Conservation (phyloP, 2,113 vertebrate species). For the Zosterops pallidus region DNA sequence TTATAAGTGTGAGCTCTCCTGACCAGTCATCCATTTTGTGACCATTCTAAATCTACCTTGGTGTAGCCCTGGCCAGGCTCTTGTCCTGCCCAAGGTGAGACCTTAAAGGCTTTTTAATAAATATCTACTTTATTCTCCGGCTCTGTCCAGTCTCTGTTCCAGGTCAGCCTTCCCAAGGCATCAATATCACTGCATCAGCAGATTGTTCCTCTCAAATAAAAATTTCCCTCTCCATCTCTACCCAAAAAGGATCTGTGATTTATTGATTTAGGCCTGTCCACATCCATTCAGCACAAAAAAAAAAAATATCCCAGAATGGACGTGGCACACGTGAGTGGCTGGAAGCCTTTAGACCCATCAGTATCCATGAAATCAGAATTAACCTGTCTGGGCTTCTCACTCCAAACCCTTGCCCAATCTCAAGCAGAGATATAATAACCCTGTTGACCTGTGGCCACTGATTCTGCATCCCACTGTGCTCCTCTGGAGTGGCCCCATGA, state of each 20-base stretch:
- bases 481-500: conserved; percentile 11
- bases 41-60: neutral
- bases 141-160: neutral
- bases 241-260: neutral
- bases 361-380: neutral
- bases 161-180: neutral
- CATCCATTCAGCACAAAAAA: neutral
- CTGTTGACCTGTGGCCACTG: conserved; percentile 4
- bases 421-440: neutral
- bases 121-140: neutral
- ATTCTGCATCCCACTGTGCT: neutral
- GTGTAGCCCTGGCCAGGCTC: neutral
- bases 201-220: neutral
- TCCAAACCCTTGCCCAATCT: neutral
- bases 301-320: neutral
- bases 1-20: neutral
- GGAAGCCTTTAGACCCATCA: neutral
- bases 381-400: neutral
- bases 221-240: neutral
- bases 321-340: accelerated
- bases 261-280: neutral
- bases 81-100: neutral
- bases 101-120: neutral
- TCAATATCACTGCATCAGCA: neutral
- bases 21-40: neutral